These are phyloP conservation scores for Passer domesticus DNA, from an alignment of 2,113 vertebrate species.

Conservation along the genomic window DNA sequence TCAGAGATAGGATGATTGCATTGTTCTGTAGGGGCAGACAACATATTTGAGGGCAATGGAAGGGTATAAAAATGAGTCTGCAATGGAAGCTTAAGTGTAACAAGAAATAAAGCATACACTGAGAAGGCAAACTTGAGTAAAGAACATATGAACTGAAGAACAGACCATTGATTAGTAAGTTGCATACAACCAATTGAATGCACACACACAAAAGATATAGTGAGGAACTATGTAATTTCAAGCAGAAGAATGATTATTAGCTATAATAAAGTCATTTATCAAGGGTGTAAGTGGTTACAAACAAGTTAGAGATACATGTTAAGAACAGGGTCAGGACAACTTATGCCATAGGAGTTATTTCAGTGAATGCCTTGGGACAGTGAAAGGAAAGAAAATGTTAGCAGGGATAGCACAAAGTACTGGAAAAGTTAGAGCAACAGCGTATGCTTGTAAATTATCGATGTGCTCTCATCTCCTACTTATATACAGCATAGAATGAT, in stretches of 20 bases:
- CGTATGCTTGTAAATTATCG: neutral
- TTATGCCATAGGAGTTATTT: neutral
- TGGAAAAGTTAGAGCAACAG: neutral
- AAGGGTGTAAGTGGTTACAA: neutral
- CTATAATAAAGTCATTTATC: neutral
- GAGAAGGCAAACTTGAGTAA: neutral
- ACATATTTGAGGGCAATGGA: neutral
- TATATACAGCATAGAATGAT: accelerated
- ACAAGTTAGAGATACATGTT: neutral
- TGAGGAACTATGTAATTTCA: accelerated
- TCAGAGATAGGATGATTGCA: neutral
- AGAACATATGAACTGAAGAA: neutral
- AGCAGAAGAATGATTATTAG: neutral
- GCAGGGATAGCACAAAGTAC: neutral
- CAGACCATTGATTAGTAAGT: neutral
- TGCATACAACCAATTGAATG: neutral
- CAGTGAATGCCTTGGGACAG: neutral
- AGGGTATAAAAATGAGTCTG: neutral
- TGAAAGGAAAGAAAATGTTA: neutral
- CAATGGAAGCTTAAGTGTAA: neutral
- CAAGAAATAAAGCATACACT: neutral
- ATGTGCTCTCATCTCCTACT: neutral
- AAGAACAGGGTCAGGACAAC: neutral
- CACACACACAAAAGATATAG: neutral
- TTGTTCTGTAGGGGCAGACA: neutral